Percentiles rank a stretch among this genome's conserved stretches.
Conservation (phyloP, 2,888 invertebrate genomes). For the Lordiphosa andalusiaca region DNA sequence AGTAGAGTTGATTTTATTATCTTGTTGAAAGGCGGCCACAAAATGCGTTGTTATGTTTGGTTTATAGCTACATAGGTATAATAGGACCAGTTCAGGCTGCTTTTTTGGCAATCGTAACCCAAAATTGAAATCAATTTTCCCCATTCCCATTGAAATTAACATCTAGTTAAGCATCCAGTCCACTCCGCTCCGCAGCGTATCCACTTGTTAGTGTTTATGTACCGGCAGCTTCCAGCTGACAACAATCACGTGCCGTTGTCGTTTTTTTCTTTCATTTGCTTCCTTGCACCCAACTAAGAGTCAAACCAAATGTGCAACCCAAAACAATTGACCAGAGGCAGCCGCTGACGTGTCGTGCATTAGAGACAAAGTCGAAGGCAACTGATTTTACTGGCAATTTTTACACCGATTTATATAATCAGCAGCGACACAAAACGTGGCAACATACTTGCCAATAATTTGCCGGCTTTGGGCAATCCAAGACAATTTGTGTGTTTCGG, state of each 20-base stretch:
- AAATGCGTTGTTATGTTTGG: no score
- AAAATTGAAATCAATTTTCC: no score
- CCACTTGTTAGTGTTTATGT: conserved; percentile 8
- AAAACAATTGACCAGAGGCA: conserved; percentile 54
- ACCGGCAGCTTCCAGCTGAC: conserved; percentile 40
- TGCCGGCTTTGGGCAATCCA: conserved; percentile 55
- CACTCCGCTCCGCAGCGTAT: conserved; percentile 5
- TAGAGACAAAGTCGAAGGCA: conserved; percentile 11
- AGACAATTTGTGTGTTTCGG: conserved; percentile 67
- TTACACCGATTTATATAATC: conserved; percentile 67
- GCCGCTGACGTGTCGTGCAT: conserved; percentile 45
- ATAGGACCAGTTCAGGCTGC: no score
- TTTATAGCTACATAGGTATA: no score
- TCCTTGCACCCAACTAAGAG: conserved; percentile 31
- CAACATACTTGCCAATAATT: conserved; percentile 63
- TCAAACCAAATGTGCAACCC: conserved; percentile 25
- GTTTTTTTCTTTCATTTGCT: conserved; percentile 12
- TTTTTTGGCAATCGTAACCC: no score
- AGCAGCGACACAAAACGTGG: conserved; percentile 70
- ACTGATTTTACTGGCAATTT: conserved; percentile 47
- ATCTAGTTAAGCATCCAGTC: neutral
- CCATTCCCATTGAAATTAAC: neutral
- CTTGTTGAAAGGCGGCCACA: no score
- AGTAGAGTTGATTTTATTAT: no score
- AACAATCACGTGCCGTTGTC: conserved; percentile 63